Evolutionary conservation across 2,797 vertebrate species (phyloP).

Genomic region (Podarcis lilfordi): DNA sequence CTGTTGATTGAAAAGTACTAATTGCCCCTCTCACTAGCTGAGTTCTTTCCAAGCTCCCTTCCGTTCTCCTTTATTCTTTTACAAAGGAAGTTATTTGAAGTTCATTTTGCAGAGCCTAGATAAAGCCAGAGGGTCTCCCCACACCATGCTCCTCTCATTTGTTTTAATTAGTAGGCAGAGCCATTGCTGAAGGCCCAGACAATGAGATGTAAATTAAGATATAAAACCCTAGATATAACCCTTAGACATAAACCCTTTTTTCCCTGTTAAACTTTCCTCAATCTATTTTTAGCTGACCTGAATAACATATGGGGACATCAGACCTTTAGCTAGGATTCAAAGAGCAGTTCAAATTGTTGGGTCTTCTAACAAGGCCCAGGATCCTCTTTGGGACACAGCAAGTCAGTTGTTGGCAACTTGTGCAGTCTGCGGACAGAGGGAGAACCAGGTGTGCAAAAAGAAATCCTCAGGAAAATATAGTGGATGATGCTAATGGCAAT

Average conservation of each 20-base stretch:
- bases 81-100: not conserved
- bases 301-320: not conserved
- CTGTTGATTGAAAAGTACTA: not conserved
- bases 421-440: not conserved
- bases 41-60: not conserved
- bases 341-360: not conserved
- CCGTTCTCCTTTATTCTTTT: conserved; percentile 2
- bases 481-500: not conserved
- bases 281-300: conserved; percentile 11
- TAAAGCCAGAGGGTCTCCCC: not conserved
- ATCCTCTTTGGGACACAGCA: not conserved
- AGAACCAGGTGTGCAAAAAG: not conserved
- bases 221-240: not conserved
- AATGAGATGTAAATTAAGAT: conserved; percentile 23
- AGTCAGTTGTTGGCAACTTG: not conserved
- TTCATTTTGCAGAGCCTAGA: conserved; percentile 27
- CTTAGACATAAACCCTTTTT: not conserved
- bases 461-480: not conserved
- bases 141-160: not conserved
- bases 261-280: not conserved
- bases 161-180: conserved; percentile 24
- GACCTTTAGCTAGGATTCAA: not conserved
- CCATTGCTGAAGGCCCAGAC: conserved; percentile 5
- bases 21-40: not conserved
- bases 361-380: not conserved